Conservation (phyloP, 2,113 vertebrate species). For the Myiopsitta monachus region DNA sequence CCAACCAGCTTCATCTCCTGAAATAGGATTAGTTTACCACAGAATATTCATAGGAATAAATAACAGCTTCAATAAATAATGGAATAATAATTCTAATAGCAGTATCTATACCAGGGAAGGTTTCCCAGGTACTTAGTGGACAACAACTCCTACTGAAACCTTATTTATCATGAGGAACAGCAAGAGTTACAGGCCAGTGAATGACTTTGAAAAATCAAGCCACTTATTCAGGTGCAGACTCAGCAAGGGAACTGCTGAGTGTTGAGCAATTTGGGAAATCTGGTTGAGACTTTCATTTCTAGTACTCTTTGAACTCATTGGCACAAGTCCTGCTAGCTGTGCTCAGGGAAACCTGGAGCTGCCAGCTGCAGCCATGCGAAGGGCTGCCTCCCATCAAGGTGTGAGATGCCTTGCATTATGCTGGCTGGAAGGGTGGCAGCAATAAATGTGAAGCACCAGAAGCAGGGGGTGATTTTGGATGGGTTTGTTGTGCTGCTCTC, state of each 20-base stretch:
- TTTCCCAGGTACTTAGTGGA: slow-evolving; percentile 46
- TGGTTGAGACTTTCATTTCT: slow-evolving; percentile 28
- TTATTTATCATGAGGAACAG: slow-evolving; percentile 42
- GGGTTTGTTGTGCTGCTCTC: accelerated
- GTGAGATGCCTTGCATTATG: not conserved
- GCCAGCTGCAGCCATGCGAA: not conserved
- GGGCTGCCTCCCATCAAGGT: not conserved
- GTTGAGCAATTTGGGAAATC: slow-evolving; percentile 38
- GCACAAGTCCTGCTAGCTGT: not conserved
- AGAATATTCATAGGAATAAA: slow-evolving; percentile 56
- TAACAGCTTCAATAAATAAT: slow-evolving; percentile 50
- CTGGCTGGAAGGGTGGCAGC: not conserved
- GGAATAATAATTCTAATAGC: slow-evolving; percentile 48
- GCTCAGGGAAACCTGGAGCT: not conserved
- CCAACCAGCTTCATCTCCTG: not conserved
- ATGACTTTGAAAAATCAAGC: slow-evolving; percentile 32
- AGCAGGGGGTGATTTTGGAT: not conserved
- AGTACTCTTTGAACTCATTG: slow-evolving; percentile 34
- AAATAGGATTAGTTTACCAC: slow-evolving; percentile 40
- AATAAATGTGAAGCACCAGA: accelerated
- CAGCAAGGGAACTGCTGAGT: slow-evolving; percentile 50
- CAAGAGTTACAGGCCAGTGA: not conserved
- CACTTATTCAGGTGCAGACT: slow-evolving; percentile 54
- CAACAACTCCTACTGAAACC: slow-evolving; percentile 27
- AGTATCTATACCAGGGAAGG: slow-evolving; percentile 1